Evolutionary conservation across 2,797 vertebrate species (phyloP).

Genomic region (Mormyrops attenuatus): DNA sequence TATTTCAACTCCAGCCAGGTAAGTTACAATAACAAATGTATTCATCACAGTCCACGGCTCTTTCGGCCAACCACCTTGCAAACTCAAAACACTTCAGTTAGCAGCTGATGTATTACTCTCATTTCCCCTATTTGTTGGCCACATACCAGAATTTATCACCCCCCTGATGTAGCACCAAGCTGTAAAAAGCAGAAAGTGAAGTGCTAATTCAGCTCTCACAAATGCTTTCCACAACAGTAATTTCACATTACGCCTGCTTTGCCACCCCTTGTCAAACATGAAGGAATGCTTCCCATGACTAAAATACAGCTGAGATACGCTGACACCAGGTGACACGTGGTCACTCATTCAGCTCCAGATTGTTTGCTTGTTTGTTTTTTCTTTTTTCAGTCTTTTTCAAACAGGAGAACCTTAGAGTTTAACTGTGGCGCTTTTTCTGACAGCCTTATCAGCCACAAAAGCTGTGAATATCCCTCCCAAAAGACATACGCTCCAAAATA

Average conservation of each 20-base stretch:
- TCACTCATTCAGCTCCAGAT: not conserved
- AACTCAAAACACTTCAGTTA: constrained; percentile 24
- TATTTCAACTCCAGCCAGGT: constrained; percentile 8
- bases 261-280: not conserved
- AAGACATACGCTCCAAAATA: not conserved
- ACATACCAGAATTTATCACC: constrained; percentile 20
- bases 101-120: constrained; percentile 19
- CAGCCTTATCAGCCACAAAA: not conserved
- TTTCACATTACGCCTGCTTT: not conserved
- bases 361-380: not conserved
- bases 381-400: not conserved
- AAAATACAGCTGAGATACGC: not conserved
- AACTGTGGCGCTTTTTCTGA: not conserved
- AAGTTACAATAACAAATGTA: constrained; percentile 18
- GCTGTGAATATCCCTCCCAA: not conserved
- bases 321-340: not conserved
- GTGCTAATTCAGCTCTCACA: constrained; percentile 22
- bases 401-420: not conserved
- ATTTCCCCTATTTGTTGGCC: constrained; percentile 17
- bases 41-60: not conserved
- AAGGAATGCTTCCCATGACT: constrained; percentile 8
- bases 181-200: constrained; percentile 20
- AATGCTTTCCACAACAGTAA: constrained; percentile 11
- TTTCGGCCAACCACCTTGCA: constrained; percentile 7
- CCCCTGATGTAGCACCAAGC: constrained; percentile 17